Conservation (phyloP, 2,113 vertebrate species). For the Girardinichthys multiradiatus region DNA sequence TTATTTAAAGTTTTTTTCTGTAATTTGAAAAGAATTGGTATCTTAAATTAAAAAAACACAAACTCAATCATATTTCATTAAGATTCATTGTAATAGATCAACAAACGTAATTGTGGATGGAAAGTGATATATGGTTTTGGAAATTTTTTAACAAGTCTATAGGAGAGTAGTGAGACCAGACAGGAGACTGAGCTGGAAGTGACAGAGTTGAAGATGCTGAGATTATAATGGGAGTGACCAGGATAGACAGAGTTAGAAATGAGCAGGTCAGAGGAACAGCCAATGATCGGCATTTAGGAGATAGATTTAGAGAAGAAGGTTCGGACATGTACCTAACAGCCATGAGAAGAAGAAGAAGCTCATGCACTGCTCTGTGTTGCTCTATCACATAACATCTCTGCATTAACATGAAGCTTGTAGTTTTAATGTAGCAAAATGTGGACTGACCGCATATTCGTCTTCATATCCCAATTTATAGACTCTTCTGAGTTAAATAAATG, state of each 20-base stretch:
- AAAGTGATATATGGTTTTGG: not conserved
- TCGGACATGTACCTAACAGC: too few species aligned
- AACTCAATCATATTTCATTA: not conserved
- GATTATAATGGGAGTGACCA: not conserved
- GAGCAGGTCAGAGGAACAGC: not conserved
- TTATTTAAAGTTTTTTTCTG: too few species aligned
- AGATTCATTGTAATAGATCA: not conserved
- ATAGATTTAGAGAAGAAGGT: not conserved
- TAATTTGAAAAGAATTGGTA: too few species aligned
- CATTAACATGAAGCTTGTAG: not conserved
- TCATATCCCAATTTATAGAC: conserved; percentile 9
- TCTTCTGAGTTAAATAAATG: conserved; percentile 8
- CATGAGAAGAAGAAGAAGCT: too few species aligned
- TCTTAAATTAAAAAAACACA: too few species aligned
- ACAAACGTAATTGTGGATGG: too few species aligned
- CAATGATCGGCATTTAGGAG: not conserved
- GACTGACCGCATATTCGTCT: not conserved
- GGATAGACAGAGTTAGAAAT: not conserved
- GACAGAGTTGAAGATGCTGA: not conserved
- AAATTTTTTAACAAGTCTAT: not conserved
- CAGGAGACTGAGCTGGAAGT: not conserved
- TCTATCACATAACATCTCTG: not conserved
- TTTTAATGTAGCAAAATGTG: not conserved
- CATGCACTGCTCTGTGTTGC: too few species aligned
- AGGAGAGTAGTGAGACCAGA: not conserved